Base-by-base conservation (phyloP, 2,797 vertebrate genomes). In the Hoplostethus mediterraneus region DNA sequence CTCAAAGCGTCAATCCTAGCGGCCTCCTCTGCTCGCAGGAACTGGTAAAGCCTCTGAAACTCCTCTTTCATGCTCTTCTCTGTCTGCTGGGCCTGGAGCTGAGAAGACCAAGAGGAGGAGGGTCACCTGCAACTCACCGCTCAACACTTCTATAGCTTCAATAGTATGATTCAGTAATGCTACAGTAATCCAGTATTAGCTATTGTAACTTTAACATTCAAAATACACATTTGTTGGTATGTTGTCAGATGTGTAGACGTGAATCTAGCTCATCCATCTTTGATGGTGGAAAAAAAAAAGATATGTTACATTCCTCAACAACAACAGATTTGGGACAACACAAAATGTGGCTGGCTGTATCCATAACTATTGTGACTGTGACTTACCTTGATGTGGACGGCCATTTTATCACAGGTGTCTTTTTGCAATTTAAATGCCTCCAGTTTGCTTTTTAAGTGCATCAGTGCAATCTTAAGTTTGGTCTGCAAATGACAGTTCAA, bases 61-160 rank as follows among this genome's bases (percentile, higher is more conserved):
- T 79, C 75, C 17, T 48, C 54, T 52, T 14, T 75, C 31, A 90
- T 71, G 0, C 9, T 51, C 61, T 45, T 74, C 73, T 84, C 84
- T 0, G 82, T 82, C 61, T 63, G 60, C 38, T 58, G 58, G 73
- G 78, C 78, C 80, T 85, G 85, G 13, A 62, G 10, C 88, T 89
- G 56, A 63, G 45, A 63, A 6, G 25, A 54, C 11, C 31, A 3
- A 31, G 25, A 13, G 0, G 52, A 54, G 6, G 58, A 62, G 21
- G 21, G 21, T 48, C 1, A 14, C 1, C 5, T 30, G 51, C 13
- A 28, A 30, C 9, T 28, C 3, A 30, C 25, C 30, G 30, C 12
- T 53, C 25, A 28, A 53, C 5, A 13, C 25, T 28, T 25, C 21
- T 21, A 21, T 21, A 21, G 21, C 21, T 21, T 21, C 21, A 21